These are phyloP conservation scores for Fragum fragum DNA, from an alignment of 2,888 invertebrate genomes.

Conservation along the genomic window DNA sequence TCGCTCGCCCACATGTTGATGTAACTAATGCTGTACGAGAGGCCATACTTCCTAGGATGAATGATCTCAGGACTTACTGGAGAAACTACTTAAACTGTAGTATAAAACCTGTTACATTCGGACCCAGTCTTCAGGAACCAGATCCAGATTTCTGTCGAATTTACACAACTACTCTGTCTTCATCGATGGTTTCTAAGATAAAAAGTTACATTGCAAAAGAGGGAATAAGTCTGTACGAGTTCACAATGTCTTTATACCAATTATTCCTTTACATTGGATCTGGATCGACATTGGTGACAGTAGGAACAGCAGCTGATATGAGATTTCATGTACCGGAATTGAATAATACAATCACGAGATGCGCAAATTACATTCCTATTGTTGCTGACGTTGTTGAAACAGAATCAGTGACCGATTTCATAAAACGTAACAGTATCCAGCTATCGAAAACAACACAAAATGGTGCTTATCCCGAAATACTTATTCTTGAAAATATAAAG, in stretches of 20 bases:
- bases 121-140: background rate
- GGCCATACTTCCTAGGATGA: background rate
- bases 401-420: background rate
- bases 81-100: background rate
- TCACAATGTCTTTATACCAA: slow-evolving; percentile 11
- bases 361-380: slow-evolving; percentile 20
- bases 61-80: background rate
- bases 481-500: slow-evolving; percentile 2
- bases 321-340: slow-evolving; percentile 17
- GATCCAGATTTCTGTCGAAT: background rate
- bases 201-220: background rate
- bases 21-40: background rate
- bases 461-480: slow-evolving; percentile 10
- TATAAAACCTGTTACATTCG: background rate
- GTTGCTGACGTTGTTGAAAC: background rate
- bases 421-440: background rate
- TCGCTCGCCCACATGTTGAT: background rate
- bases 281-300: background rate
- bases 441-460: background rate
- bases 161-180: background rate
- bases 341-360: background rate
- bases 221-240: slow-evolving; percentile 21
- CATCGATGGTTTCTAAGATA: background rate
- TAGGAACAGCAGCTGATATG: slow-evolving; percentile 15
- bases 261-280: slow-evolving; percentile 2